Conservation (phyloP, 2,113 vertebrate genomes). For the Andinoacara biseriatus region DNA sequence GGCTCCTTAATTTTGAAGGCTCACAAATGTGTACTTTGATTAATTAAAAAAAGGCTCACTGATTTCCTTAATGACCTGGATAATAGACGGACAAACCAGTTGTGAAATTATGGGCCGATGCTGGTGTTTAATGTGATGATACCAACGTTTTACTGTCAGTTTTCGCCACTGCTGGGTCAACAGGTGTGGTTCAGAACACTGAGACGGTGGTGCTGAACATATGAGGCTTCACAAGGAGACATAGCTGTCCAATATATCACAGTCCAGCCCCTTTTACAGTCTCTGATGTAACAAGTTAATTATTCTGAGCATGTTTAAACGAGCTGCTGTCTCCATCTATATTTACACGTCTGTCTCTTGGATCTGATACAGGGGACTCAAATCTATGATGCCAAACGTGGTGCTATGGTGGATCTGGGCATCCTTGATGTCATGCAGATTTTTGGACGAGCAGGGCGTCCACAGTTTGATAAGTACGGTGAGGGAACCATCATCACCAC, state of each 20-base stretch:
- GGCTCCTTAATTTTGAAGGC: neutral
- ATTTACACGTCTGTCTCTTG: neutral
- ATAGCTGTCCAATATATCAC: neutral
- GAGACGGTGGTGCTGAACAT: neutral
- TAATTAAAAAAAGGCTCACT: neutral
- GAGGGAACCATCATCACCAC: conserved; percentile 97
- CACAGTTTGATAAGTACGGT: conserved; percentile 96
- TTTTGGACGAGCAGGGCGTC: conserved; percentile 95
- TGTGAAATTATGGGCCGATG: fast-evolving
- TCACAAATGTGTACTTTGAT: neutral
- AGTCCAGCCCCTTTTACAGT: too few species aligned
- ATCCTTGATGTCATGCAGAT: conserved; percentile 99
- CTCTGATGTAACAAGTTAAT: neutral
- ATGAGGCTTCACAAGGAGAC: neutral
- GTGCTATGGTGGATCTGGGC: conserved; percentile 95
- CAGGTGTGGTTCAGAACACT: neutral
- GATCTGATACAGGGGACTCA: conserved; percentile 89
- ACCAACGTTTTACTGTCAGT: too few species aligned
- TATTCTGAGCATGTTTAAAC: neutral
- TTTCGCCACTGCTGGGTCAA: neutral
- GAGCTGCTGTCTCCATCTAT: neutral
- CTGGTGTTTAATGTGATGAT: neutral
- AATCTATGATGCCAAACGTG: conserved; percentile 98
- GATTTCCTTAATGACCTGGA: neutral
- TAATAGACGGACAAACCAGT: neutral